Conservation (phyloP, 2,113 vertebrate species). For the Chionomys nivalis region DNA sequence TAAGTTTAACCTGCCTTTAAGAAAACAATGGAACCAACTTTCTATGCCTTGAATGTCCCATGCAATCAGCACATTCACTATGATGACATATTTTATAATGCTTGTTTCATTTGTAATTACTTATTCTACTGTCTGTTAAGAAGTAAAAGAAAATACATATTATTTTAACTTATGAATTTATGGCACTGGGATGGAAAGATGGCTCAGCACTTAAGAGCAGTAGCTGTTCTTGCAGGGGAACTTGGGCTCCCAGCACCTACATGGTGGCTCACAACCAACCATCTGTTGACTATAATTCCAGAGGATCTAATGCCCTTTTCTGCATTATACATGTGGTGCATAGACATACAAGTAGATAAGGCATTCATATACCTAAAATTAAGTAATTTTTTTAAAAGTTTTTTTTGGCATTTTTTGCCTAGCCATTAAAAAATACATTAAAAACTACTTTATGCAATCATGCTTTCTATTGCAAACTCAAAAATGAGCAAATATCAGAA, state of each 20-base stretch:
- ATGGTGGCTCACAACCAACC: background rate
- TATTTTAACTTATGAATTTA: background rate
- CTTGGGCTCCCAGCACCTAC: background rate
- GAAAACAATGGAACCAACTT: background rate
- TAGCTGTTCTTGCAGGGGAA: background rate
- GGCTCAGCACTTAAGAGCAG: background rate
- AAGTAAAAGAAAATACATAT: background rate
- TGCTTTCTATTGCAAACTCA: slow-evolving; percentile 29
- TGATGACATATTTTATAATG: slow-evolving; percentile 23
- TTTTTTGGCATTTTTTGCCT: background rate
- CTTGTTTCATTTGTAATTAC: background rate
- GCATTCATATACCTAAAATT: background rate
- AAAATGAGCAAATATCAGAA: background rate
- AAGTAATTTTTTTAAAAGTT: background rate
- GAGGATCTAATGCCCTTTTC: background rate
- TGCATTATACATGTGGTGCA: background rate
- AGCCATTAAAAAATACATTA: background rate
- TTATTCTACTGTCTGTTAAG: background rate
- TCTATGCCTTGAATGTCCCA: background rate
- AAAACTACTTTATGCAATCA: slow-evolving; percentile 15
- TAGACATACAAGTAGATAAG: background rate
- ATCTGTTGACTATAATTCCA: background rate
- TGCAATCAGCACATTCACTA: background rate
- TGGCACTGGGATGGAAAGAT: background rate
- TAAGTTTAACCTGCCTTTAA: background rate